Conservation (phyloP, 2,888 invertebrate species). For the Polyommatus icarus region DNA sequence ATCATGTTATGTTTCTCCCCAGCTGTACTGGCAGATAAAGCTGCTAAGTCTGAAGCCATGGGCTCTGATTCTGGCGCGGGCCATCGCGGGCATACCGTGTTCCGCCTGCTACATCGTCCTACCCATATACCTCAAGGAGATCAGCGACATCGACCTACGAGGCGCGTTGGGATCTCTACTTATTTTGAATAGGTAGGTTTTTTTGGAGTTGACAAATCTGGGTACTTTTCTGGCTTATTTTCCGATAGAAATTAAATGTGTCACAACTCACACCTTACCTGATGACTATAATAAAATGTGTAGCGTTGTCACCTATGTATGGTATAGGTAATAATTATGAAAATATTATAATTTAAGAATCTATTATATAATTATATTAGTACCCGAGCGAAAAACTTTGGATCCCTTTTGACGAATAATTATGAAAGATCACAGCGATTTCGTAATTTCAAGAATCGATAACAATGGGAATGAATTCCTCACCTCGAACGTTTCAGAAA, state of each 20-base stretch:
- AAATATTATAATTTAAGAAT: no score
- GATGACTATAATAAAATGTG: no score
- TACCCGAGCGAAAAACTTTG: no score
- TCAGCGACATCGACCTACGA: constrained; percentile 70
- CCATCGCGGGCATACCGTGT: constrained; percentile 71
- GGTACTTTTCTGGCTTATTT: background rate
- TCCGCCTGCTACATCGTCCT: constrained; percentile 75
- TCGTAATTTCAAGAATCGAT: background rate
- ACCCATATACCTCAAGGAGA: constrained; percentile 73
- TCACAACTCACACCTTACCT: no score
- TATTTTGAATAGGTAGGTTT: constrained; percentile 65
- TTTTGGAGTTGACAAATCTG: no score
- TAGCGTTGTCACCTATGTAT: no score
- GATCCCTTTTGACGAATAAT: background rate
- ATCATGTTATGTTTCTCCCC: constrained; percentile 35
- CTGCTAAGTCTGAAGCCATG: constrained; percentile 64
- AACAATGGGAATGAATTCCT: background rate
- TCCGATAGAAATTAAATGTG: no score
- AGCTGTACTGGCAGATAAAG: constrained; percentile 74
- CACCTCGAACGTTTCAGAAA: constrained; percentile 53
- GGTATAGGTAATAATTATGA: no score
- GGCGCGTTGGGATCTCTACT: constrained; percentile 69
- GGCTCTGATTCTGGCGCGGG: constrained; percentile 69
- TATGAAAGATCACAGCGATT: background rate
- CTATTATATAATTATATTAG: no score